Evolutionary conservation across 2,797 vertebrate genomes (phyloP), one percentile per base, ranked within the genome.

Genomic region (Psittacula echo): DNA sequence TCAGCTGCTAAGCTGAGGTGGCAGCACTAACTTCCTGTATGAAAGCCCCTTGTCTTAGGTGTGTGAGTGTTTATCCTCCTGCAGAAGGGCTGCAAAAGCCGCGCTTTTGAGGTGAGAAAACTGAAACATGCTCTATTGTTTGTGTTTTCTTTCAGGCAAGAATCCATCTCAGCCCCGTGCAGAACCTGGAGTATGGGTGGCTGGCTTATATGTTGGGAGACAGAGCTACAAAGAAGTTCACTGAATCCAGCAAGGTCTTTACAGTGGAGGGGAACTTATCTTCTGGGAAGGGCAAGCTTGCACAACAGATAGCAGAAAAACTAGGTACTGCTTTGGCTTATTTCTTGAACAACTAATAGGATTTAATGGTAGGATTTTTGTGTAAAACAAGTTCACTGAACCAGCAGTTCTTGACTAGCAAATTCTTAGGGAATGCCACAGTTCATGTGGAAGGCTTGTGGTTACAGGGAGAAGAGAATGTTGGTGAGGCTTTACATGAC

Each of bases 201-300:
- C 93, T 95, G 98, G 94, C 98, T 0, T 99, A 97, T 9, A 13
- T 92, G 0, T 47, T 99, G 76, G 99, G 99, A 2, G 99, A 99
- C 18, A 98, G 95, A 94, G 89, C 98, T 7, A 98, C 86, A 5
- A 97, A 98, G 4, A 98, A 91, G 21, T 96, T 99, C 32, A 98
- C 82, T 0, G 54, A 97, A 26, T 17, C 61, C 97, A 99, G 99
- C 98, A 99, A 98, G 88, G 98, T 99, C 86, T 97, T 98, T 80
- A 98, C 98, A 0, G 97, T 99, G 51, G 99, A 99, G 1, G 99
- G 99, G 22, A 99, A 99, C 68, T 39, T 99, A 34, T 97, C 98
- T 1, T 98, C 98, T 1, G 99, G 99, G 47, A 99, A 99, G 94
- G 98, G 98, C 90, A 98, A 90, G 5, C 93, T 99, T 18, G 99